These are phyloP conservation scores for Odocoileus hemionus DNA, from an alignment of 2,113 vertebrate species.

Conservation along the genomic window DNA sequence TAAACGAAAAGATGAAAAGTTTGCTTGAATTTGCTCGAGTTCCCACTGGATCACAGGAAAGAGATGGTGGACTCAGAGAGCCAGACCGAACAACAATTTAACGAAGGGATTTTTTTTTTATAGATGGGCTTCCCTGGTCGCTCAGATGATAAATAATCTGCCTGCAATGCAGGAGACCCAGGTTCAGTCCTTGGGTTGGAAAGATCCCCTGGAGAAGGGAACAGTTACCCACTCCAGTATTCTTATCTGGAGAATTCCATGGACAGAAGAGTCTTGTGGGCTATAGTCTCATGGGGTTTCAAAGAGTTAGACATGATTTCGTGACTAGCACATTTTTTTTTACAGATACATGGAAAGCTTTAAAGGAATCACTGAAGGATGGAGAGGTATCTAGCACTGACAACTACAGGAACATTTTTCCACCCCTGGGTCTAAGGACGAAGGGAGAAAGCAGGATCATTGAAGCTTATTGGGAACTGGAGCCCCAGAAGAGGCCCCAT, in stretches of 20 bases:
- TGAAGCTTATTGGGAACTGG: not conserved
- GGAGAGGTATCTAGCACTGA: not conserved
- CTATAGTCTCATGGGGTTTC: not conserved
- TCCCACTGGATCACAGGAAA: not conserved
- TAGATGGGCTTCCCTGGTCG: not conserved
- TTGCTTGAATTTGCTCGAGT: not conserved
- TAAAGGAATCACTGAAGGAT: not conserved
- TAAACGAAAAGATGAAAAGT: not conserved
- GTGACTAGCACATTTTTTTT: not conserved
- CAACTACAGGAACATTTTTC: not conserved
- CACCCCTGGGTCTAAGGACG: not conserved
- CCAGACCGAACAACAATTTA: not conserved
- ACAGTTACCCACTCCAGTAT: not conserved
- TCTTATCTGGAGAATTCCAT: not conserved
- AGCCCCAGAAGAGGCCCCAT: not conserved
- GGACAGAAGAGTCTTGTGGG: not conserved
- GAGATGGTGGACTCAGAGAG: not conserved
- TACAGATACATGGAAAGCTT: not conserved
- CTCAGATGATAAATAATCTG: not conserved
- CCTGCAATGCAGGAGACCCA: not conserved
- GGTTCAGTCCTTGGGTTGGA: not conserved
- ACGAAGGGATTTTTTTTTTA: not conserved
- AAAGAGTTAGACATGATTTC: not conserved
- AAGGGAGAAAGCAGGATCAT: not conserved
- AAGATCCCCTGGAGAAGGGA: not conserved